These are phyloP conservation scores for Scalopus aquaticus DNA, from an alignment of 2,113 vertebrate genomes.

Conservation along the genomic window DNA sequence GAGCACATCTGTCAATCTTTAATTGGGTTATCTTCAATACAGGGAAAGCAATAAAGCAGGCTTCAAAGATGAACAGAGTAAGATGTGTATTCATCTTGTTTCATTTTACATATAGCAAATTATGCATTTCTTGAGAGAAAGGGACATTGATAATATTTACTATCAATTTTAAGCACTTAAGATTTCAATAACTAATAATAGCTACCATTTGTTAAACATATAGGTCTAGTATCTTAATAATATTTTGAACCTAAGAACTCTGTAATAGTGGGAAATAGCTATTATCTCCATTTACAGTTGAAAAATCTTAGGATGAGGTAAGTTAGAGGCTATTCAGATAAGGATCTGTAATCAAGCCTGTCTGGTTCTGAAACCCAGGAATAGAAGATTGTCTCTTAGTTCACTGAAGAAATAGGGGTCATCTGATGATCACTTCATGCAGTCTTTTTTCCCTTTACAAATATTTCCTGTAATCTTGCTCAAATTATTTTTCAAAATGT, in stretches of 20 bases:
- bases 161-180: neutral
- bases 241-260: neutral
- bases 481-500: slow-evolving; percentile 17
- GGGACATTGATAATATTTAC: neutral
- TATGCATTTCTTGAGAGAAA: neutral
- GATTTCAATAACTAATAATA: neutral
- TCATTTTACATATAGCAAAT: neutral
- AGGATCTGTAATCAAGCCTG: neutral
- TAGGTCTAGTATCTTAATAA: neutral
- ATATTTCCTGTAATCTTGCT: neutral
- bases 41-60: neutral
- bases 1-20: neutral
- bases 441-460: neutral
- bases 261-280: neutral
- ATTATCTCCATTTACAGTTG: neutral
- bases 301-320: neutral
- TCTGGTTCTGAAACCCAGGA: neutral
- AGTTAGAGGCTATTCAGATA: neutral
- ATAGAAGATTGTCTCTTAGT: neutral
- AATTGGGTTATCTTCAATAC: neutral
- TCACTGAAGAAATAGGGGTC: neutral
- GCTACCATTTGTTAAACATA: neutral
- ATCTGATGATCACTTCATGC: neutral
- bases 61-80: neutral
- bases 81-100: neutral